Evolutionary conservation across 2,797 vertebrate genomes (phyloP), one percentile per base, ranked within the genome.

Genomic region (Bucorvus abyssinicus): DNA sequence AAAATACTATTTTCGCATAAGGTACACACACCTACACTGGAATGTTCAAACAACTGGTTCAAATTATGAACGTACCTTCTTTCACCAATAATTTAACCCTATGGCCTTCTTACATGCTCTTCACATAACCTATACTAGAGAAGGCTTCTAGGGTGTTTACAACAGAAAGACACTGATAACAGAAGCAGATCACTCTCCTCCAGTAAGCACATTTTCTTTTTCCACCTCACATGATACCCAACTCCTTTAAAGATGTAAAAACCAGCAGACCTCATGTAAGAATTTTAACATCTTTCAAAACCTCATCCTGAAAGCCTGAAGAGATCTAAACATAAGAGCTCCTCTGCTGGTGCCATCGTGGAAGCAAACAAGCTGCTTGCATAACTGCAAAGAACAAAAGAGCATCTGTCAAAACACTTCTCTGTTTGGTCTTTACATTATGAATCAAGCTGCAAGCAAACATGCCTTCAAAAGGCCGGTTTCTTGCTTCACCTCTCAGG

Each of bases 321-420:
- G 23, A 67, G 10, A 70, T 42, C 36, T 57, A 64, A 89, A 89
- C 30, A 68, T 38, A 45, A 26, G n/a, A 64, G 34, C 9, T 47
- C 24, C 53, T 84, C 65, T 75, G 87, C n/a, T 89, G 49, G 27
- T 55, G 61, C 36, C 55, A 93, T 71, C 79, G 71, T 7, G 23
- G 80, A 90, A 94, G 26, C 56, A 87, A 89, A 80, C 55, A 69
- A 69, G 52, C 53, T 74, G 65, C 65, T 67, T 83, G 47, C 30
- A 3, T 85, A 94, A 91, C n/a, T 64, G 78, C 71, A 61, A 92
- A 94, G 87, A 92, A 81, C 68, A 86, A 84, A 53, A n/a, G 23
- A 84, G 59, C 52, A 92, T 69, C 61, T 88, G 65, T 49, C 85
- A 92, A 76, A 91, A 86, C 36, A 52, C 36, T 94, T 65, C 36